Base-by-base conservation (phyloP, 2,113 vertebrate species). In the Festucalex cinctus region DNA sequence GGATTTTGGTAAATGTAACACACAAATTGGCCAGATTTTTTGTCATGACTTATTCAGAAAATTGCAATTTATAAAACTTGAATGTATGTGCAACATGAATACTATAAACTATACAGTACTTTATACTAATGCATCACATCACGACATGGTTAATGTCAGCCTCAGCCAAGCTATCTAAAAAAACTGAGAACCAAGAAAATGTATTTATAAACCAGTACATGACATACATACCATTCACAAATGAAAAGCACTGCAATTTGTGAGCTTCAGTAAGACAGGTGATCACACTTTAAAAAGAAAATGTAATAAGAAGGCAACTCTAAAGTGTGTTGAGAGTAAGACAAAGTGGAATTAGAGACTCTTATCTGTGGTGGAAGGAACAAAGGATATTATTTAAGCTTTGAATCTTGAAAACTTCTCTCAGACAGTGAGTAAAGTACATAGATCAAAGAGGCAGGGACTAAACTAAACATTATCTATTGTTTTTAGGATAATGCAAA, bases 341-440 rank as follows among this genome's bases (percentile, higher is more conserved):
- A 68, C 26, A 24, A 3, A 17, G 16, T 39, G 22, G 5, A 59
- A 66, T 41, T 13, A 44, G 26, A 54, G 51, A 22, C 13, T 14
- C 16, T 59, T 41, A 65, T 73, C 54, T 62, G 20, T 46, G 22
- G 37, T 26, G n/a, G 48, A 7, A 37, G 14, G 35, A 54, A n/a
- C 9, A 49, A 22, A 24, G n/a, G 28, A 19, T 19, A 28, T 58
- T 35, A 28, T 9, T 60, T 37, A 5, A n/a, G 14, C n/a, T 37
- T 60, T 60, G 35, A 60, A 60, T 60, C 19, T 60, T 13, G 20
- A 9, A 39, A 36, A 5, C 20, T 3, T 13, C 44, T 69, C 48
- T 69, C 43, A 57, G 77, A 70, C 56, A 73, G 69, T 71, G 53
- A 72, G 72, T 16, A 56, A 54, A 74, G 44, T 37, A 53, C 22